A percentile compares a stretch with the other conserved stretches of the same genome.
These are phyloP conservation scores for Phrynocephalus guinanensis DNA, from an alignment of 2,797 vertebrate genomes.

Conservation along the genomic window DNA sequence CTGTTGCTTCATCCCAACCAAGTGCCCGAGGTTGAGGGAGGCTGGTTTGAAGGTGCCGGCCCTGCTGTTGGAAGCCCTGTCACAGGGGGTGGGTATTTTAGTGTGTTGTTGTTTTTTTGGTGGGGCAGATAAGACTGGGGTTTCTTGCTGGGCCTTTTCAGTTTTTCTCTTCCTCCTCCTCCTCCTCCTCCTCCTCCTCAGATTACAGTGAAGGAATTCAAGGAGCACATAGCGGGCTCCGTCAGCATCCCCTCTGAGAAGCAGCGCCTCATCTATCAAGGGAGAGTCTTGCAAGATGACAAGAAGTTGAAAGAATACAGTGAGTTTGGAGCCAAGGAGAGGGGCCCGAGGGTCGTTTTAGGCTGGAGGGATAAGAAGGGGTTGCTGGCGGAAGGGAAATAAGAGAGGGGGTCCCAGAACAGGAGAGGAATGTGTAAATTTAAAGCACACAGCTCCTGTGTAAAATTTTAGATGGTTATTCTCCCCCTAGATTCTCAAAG, in stretches of 20 bases:
- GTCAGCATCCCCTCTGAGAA: conserved; percentile 93
- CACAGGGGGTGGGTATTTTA: neutral
- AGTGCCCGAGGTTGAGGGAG: neutral
- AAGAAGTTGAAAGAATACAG: conserved; percentile 91
- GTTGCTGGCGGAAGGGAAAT: too few relatives aligned
- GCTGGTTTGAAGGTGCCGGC: neutral
- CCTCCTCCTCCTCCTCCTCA: conserved; percentile 53
- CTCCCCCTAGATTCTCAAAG: too few relatives aligned
- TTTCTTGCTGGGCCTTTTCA: neutral
- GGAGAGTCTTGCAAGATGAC: conserved; percentile 92
- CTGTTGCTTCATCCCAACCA: too few relatives aligned
- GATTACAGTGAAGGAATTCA: conserved; percentile 93
- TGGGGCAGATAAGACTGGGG: neutral
- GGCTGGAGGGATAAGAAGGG: too few relatives aligned
- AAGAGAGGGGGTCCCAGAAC: neutral
- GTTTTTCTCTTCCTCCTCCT: neutral
- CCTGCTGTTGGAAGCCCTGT: neutral
- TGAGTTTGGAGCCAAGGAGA: conserved; percentile 70
- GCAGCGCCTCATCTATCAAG: conserved; percentile 94
- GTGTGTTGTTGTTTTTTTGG: neutral
- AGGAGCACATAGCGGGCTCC: conserved; percentile 89
- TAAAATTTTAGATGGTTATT: too few relatives aligned
- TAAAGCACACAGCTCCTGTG: too few relatives aligned
- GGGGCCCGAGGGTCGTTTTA: neutral
- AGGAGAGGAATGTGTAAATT: too few relatives aligned